Conservation (phyloP, 2,888 invertebrate genomes). For the Petrophora chlorosata region DNA sequence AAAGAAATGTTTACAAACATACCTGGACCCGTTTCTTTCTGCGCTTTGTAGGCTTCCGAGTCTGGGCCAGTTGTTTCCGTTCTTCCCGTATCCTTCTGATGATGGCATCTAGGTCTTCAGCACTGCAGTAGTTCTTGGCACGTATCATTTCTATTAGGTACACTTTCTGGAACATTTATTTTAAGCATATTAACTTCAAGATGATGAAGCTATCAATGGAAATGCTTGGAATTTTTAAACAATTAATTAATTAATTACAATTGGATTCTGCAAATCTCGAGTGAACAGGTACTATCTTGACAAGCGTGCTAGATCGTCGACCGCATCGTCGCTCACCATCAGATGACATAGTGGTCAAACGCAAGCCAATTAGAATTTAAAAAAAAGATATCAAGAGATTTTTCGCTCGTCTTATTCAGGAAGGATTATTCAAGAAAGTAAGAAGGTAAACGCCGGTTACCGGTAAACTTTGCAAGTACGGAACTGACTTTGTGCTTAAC, state of each 20-base stretch:
- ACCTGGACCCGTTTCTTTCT: slow-evolving; percentile 50
- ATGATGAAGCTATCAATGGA: too few species aligned
- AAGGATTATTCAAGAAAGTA: too few species aligned
- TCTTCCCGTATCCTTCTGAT: slow-evolving; percentile 54
- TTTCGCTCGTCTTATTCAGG: too few species aligned
- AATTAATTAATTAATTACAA: not conserved
- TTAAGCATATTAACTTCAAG: not conserved
- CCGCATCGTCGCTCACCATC: too few species aligned
- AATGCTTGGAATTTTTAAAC: not conserved
- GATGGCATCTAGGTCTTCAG: slow-evolving; percentile 48
- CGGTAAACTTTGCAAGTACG: too few species aligned
- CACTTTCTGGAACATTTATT: slow-evolving; percentile 55
- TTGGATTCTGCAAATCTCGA: too few species aligned
- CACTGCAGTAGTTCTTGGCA: slow-evolving; percentile 52
- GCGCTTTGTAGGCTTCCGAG: slow-evolving; percentile 35
- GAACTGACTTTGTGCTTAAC: not conserved
- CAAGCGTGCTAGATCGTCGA: too few species aligned
- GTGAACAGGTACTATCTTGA: too few species aligned
- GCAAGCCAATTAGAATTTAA: too few species aligned
- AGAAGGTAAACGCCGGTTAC: too few species aligned
- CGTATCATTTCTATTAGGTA: slow-evolving; percentile 63
- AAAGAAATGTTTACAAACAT: not conserved
- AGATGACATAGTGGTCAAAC: too few species aligned
- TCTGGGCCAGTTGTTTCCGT: slow-evolving; percentile 43
- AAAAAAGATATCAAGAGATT: too few species aligned